phyloP scores from a whole-genome alignment of 2,797 vertebrate species.

The Cossypha niveicapilla region DNA sequence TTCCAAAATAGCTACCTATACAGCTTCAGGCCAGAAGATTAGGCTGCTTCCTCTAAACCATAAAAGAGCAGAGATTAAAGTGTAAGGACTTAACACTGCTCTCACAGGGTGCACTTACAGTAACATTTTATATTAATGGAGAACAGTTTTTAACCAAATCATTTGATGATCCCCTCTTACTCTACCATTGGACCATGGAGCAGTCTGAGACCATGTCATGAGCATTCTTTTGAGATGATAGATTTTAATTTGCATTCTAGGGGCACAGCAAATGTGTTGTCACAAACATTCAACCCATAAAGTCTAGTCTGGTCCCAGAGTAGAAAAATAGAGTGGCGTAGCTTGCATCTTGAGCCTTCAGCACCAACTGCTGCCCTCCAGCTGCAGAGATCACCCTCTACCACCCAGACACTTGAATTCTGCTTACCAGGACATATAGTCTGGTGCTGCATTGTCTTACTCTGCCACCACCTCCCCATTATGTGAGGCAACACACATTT shows the following conservation, averaged over 20 bases:
- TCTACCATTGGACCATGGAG: neutral
- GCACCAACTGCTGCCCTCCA: neutral
- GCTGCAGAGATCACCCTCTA: neutral
- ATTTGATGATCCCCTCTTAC: neutral
- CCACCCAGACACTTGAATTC: neutral
- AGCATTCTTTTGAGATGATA: neutral
- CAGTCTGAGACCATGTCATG: neutral
- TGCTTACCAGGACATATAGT: rapidly evolving
- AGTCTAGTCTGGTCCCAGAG: neutral
- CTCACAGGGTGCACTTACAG: neutral
- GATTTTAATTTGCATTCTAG: neutral
- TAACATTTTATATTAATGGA: neutral
- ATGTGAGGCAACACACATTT: neutral
- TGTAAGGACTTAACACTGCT: neutral
- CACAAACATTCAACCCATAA: neutral
- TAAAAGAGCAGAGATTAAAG: neutral
- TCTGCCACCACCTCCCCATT: neutral
- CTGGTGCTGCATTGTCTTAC: neutral
- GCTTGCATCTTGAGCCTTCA: neutral
- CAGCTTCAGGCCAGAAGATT: neutral
- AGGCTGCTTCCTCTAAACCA: neutral
- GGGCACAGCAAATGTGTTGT: neutral
- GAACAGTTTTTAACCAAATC: neutral
- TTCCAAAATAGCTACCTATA: neutral
- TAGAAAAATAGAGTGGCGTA: neutral